These are phyloP conservation scores for Anastrepha obliqua DNA, from an alignment of 1,140 invertebrate species.

Conservation along the genomic window DNA sequence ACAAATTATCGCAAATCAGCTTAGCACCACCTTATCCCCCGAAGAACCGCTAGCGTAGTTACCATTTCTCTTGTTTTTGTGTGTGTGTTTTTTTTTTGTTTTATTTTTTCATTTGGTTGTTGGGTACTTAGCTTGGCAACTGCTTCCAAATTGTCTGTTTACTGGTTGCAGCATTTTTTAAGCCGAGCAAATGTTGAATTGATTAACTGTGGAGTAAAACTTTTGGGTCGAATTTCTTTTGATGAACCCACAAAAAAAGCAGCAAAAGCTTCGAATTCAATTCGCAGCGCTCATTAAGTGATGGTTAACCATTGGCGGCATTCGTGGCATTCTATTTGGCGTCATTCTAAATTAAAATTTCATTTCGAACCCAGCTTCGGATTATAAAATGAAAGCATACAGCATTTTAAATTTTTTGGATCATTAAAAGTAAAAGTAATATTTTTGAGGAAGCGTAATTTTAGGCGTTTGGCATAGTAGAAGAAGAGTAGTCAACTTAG, in stretches of 20 bases:
- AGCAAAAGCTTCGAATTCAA: not conserved
- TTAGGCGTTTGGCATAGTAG: no score
- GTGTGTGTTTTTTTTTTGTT: no score
- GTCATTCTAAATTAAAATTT: not conserved
- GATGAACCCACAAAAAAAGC: not conserved
- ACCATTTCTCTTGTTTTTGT: no score
- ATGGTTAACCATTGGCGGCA: not conserved
- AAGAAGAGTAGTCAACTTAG: no score
- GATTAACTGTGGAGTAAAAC: not conserved
- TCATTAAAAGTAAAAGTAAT: no score
- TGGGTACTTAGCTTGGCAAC: not conserved
- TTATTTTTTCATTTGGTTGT: no score
- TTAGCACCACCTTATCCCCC: not conserved
- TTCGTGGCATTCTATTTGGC: not conserved
- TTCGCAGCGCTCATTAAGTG: not conserved
- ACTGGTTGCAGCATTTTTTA: not conserved
- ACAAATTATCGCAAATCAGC: constrained; percentile 25
- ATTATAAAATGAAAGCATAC: no score
- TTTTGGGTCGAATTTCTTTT: no score
- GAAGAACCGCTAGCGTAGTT: not conserved
- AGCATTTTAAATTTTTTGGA: no score
- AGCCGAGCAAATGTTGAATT: not conserved
- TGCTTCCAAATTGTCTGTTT: not conserved
- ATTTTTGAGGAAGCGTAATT: no score
- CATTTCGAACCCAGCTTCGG: no score